Base-by-base conservation (phyloP, 64 coral and sea anemone genomes). In the Porites lutea region DNA sequence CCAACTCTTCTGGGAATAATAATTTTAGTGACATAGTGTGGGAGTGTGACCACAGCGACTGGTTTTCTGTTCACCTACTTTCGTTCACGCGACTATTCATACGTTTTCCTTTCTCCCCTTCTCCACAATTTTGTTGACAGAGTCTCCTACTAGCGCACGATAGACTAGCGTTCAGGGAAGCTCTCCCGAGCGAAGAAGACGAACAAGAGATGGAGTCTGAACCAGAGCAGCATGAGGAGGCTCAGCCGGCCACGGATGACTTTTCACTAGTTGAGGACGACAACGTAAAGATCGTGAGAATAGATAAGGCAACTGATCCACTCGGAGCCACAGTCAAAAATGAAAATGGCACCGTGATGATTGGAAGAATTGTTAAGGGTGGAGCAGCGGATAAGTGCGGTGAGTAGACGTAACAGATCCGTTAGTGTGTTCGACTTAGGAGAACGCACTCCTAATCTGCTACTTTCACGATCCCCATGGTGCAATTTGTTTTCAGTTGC, bases 281-380 rank as follows among this genome's bases (percentile, higher is more conserved):
- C 52, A 69, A 92, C 12, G 82, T 99, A 2, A 99, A 99, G 83
- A 96, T 96, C 16, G 94, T 99, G 8, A 78, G 88, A 88, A 99
- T 99, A 53, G 97, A 99, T 64, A 99, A 99, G 55, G 94, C 94
- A 4, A 88, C 87, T 82, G 97, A 99, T 74, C 97, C 97, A 4
- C 83, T 99, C 4, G 94, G 97, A 44, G 97, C 97, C 1, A 99
- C 97, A 15, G 97, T 99, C 13, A 95, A 95, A 59, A 99, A 99
- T 83, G 94, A 96, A 72, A 92, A 95, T 63, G 94, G 91, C 37
- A 86, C 89, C 58, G 97, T 99, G 22, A 64, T 96, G 65, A 99
- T 99, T 64, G 97, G 94, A 27, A 93, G 97, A 64, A 96, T 99
- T 59, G 97, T 99, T 1, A 99, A 91, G 62, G 94, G 97, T 37